Percentiles rank a stretch among this genome's conserved stretches.
Conservation (phyloP, 64 coral and sea anemone genomes). For the Stichodactyla mertensii region DNA sequence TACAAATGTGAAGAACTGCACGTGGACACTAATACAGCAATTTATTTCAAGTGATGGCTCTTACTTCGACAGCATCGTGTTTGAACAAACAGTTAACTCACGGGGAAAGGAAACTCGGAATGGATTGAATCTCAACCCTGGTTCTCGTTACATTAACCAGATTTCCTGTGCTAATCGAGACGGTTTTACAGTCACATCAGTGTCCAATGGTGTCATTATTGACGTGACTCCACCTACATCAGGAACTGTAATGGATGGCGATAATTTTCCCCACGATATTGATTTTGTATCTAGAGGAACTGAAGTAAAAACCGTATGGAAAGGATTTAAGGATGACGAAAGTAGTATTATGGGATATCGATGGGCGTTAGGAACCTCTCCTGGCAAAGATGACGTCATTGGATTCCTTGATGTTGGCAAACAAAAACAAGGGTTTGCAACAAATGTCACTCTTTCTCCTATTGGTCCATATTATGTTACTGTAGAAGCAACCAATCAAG, state of each 20-base stretch:
- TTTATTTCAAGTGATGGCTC: neutral
- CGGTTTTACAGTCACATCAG: too few species aligned
- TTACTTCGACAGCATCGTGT: conserved; percentile 54
- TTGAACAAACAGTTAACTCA: conserved; percentile 38
- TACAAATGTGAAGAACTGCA: too few species aligned
- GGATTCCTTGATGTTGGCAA: conserved; percentile 46
- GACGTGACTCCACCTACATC: too few species aligned
- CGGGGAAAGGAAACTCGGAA: conserved; percentile 36
- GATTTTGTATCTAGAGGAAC: conserved; percentile 48
- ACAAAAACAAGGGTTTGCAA: conserved; percentile 29
- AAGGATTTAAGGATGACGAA: conserved; percentile 48
- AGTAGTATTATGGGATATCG: too few species aligned
- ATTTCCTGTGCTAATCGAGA: conserved; percentile 69
- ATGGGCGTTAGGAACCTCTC: conserved; percentile 70
- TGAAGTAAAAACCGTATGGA: conserved; percentile 47
- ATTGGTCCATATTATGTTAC: conserved; percentile 81
- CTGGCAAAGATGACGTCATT: conserved; percentile 62
- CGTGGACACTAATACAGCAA: too few species aligned
- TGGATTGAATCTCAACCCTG: conserved; percentile 64
- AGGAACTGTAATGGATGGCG: conserved; percentile 49
- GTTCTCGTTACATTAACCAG: conserved; percentile 59
- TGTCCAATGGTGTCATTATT: too few species aligned
- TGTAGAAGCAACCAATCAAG: conserved; percentile 68
- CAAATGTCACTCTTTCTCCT: conserved; percentile 56
- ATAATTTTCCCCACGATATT: conserved; percentile 31